A percentile compares a stretch with the other conserved stretches of the same genome.
Conservation (phyloP, 2,797 vertebrate genomes). For the Syndactyla subalaris region DNA sequence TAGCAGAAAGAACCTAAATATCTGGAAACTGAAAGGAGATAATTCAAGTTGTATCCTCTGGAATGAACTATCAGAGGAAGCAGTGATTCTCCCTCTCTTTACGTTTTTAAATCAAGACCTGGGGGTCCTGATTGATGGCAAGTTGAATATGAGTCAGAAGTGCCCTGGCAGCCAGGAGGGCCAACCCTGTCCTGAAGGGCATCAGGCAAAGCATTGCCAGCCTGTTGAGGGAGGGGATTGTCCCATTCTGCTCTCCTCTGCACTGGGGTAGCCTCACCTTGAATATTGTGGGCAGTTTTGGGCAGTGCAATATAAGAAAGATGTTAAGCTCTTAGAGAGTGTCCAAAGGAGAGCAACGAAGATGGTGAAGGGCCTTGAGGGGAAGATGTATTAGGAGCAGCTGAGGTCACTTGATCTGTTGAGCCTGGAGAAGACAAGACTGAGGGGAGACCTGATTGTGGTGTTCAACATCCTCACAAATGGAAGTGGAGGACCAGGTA, state of each 20-base stretch:
- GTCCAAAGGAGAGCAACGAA: background rate
- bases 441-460: background rate
- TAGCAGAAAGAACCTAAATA: background rate
- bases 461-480: background rate
- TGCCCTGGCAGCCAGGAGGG: background rate
- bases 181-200: background rate
- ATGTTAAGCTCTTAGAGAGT: background rate
- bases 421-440: background rate
- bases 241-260: background rate
- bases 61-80: background rate
- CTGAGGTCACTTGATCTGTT: background rate
- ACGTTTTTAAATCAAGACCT: background rate
- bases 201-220: background rate
- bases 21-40: background rate
- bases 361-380: background rate
- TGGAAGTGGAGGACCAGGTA: background rate
- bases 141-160: background rate
- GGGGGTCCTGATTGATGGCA: background rate
- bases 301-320: background rate
- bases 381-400: too few relatives aligned
- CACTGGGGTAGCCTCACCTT: background rate
- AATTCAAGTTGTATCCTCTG: background rate
- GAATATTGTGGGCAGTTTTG: background rate
- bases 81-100: background rate
- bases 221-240: background rate